Percentiles rank a stretch among this genome's conserved stretches.
These are phyloP conservation scores for Manacus vitellinus DNA, from an alignment of 2,113 vertebrate species.

Conservation along the genomic window DNA sequence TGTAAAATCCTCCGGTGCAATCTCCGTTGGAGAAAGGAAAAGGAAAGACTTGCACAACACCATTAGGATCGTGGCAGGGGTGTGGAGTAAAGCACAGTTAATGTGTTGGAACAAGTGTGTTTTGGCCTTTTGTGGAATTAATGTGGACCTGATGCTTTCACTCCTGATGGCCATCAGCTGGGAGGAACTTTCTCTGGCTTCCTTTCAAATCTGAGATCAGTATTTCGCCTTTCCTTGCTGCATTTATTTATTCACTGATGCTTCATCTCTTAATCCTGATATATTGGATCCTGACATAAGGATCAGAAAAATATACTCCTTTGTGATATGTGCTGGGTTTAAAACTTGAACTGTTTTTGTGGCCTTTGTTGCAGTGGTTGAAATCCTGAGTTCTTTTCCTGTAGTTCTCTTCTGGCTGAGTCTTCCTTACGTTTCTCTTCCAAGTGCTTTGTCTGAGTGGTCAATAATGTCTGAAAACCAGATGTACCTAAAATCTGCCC, in stretches of 20 bases:
- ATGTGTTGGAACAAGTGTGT: slow-evolving; percentile 65
- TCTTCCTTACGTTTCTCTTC: neutral
- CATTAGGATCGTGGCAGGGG: slow-evolving; percentile 63
- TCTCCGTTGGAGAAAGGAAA: slow-evolving; percentile 60
- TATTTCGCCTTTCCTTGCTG: neutral
- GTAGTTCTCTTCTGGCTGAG: neutral
- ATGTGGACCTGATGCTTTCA: slow-evolving; percentile 21
- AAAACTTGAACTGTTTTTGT: neutral
- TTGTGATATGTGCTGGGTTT: neutral
- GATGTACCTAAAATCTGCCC: neutral
- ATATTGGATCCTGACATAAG: neutral
- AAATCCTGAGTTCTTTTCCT: neutral
- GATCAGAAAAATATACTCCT: neutral
- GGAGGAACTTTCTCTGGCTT: slow-evolving; percentile 28
- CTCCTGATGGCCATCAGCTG: slow-evolving; percentile 3
- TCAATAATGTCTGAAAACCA: neutral
- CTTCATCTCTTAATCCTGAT: neutral
- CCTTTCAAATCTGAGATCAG: slow-evolving; percentile 35
- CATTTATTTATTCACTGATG: neutral
- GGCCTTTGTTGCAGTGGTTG: neutral
- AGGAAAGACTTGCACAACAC: slow-evolving; percentile 53
- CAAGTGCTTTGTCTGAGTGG: neutral
- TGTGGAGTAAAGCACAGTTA: slow-evolving; percentile 63
- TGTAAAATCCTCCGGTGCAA: slow-evolving; percentile 56
- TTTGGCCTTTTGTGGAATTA: slow-evolving; percentile 63